Percentiles rank a stretch among this genome's conserved stretches.
phyloP scores from a whole-genome alignment of 2,888 invertebrate genomes.

The Acrobasis repandana region DNA sequence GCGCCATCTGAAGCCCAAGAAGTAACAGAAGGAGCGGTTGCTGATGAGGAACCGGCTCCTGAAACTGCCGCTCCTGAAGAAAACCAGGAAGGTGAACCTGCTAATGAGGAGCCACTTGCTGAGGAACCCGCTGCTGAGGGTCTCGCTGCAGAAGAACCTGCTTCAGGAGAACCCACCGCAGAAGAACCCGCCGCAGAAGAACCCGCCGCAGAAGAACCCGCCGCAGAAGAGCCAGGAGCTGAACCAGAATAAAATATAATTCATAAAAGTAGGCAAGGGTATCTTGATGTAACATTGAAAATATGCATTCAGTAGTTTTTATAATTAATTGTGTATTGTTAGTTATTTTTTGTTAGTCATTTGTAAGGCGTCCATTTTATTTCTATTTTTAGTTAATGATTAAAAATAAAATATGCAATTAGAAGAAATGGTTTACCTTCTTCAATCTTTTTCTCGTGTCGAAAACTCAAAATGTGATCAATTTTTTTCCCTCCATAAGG shows the following conservation, averaged over 20 bases:
- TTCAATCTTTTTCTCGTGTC: too few relatives aligned
- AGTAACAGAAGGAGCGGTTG: slow-evolving; percentile 13
- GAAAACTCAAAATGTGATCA: too few relatives aligned
- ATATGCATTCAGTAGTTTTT: too few relatives aligned
- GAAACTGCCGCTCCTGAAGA: not conserved
- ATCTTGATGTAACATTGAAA: too few relatives aligned
- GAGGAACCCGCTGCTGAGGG: slow-evolving; percentile 20
- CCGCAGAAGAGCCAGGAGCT: not conserved
- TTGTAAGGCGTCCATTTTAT: too few relatives aligned
- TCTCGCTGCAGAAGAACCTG: slow-evolving; percentile 10
- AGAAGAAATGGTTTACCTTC: too few relatives aligned
- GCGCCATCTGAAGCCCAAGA: slow-evolving; percentile 30
- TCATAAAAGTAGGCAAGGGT: not conserved
- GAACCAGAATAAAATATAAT: slow-evolving; percentile 5
- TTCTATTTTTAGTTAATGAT: too few relatives aligned
- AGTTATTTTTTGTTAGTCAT: too few relatives aligned
- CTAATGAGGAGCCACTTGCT: slow-evolving; percentile 2
- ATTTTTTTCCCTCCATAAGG: too few relatives aligned
- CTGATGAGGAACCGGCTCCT: not conserved
- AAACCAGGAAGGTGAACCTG: not conserved
- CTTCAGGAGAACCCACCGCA: slow-evolving; percentile 1
- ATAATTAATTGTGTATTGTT: too few relatives aligned
- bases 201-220: not conserved
- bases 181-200: not conserved
- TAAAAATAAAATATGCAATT: too few relatives aligned